A percentile compares a stretch with the other conserved stretches of the same genome.
Conservation (phyloP, 2,797 vertebrate genomes). For the Gallirallus australis region DNA sequence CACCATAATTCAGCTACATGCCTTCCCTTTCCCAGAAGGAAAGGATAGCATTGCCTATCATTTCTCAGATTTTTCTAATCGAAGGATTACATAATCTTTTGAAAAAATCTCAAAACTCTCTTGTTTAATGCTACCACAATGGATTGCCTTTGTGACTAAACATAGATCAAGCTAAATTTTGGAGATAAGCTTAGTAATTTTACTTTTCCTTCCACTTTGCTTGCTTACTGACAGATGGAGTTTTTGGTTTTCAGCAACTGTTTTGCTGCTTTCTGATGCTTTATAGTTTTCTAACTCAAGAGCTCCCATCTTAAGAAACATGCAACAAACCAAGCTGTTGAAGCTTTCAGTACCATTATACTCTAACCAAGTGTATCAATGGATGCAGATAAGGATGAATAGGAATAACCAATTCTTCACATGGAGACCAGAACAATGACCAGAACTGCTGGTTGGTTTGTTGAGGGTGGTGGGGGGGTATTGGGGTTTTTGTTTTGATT, state of each 20-base stretch:
- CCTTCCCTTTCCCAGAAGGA: neutral
- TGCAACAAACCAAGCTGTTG: neutral
- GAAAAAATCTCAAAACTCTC: neutral
- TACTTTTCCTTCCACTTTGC: neutral
- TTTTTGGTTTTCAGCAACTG: neutral
- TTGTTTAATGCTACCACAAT: neutral
- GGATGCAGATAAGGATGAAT: neutral
- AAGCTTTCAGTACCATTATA: neutral
- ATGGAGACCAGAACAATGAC: neutral
- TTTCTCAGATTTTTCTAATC: neutral
- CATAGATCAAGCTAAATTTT: neutral
- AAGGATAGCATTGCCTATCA: neutral
- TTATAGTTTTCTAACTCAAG: neutral
- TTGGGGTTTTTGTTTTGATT: accelerated
- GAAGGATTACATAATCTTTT: neutral
- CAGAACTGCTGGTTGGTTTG: neutral
- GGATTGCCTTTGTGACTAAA: neutral
- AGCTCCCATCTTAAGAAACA: neutral
- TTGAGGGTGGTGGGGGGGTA: neutral
- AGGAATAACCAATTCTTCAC: neutral
- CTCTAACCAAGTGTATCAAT: neutral
- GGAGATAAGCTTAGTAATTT: neutral
- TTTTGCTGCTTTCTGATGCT: neutral
- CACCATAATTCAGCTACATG: neutral
- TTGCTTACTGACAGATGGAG: neutral